These are phyloP conservation scores for Theodoxus fluviatilis DNA, from an alignment of 2,888 invertebrate species.

Conservation along the genomic window DNA sequence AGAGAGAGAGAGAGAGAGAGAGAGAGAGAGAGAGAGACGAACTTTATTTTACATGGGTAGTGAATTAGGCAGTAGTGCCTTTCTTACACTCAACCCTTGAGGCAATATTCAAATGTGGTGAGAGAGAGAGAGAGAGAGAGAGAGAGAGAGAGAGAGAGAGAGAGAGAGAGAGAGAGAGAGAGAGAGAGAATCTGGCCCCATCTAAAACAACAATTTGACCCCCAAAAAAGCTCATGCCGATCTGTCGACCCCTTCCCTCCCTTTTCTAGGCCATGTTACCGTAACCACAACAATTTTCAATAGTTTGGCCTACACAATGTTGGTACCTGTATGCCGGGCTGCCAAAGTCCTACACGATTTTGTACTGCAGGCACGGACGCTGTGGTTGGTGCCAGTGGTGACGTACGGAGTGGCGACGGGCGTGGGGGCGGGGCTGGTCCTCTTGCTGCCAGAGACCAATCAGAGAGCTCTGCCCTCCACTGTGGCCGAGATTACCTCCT, in stretches of 20 bases:
- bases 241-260: not conserved
- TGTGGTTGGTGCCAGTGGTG: conserved; percentile 41
- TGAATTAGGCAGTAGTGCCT: too few species aligned
- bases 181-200: too few species aligned
- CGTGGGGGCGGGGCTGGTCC: conserved; percentile 41
- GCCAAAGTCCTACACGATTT: not conserved
- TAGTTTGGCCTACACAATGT: not conserved
- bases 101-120: too few species aligned
- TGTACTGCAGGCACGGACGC: conserved; percentile 40
- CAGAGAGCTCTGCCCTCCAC: conserved; percentile 45
- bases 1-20: too few species aligned
- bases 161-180: too few species aligned
- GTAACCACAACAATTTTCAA: not conserved
- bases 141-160: too few species aligned
- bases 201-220: too few species aligned
- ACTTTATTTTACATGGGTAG: too few species aligned
- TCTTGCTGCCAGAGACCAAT: conserved; percentile 53
- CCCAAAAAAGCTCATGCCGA: too few species aligned
- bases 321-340: not conserved
- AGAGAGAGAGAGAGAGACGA: too few species aligned
- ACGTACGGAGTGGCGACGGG: conserved; percentile 48
- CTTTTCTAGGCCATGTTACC: not conserved
- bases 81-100: too few species aligned
- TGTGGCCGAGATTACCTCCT: conserved; percentile 30
- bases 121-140: too few species aligned